Evolutionary conservation across 2,888 invertebrate species (phyloP), one percentile per base, ranked within the genome.

Genomic region (Blastobasis adustella): DNA sequence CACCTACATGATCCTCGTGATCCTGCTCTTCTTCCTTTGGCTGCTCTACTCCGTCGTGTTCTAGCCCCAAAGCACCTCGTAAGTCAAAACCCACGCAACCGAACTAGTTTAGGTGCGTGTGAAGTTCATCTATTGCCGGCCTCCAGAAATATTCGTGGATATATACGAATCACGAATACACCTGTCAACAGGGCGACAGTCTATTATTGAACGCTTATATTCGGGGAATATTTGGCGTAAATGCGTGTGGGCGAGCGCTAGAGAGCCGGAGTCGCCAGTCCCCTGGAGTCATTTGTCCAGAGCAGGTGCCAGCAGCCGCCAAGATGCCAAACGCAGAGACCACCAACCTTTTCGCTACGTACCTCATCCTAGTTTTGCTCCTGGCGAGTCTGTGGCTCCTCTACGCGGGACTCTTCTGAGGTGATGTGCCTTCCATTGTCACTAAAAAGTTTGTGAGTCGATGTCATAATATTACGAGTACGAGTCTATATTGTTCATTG

Each of bases 1-100:
- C 64, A 93, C 93, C 51, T 93, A 93, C 72, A 84, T 92, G 76
- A 93, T 93, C 73, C 88, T 93, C 51, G 90, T 93, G 55, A 79
- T 91, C 56, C 82, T 93, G 43, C 82, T 93, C 42, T 89, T 92
- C 71, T 89, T 91, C 64, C 85, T 93, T 45, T 93, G 93, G 91
- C 79, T 92, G 23, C 78, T 93, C 43, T 93, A 93, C 73, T 90
- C 92, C 9, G 90, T 90, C 38, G 76, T 92, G 67, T 79, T 82
- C 69, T 88, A 86, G 65, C 45, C 45, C 38, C 50, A 55, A 23
- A 23, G 23, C 23, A 23, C 23, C 23, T 23, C 23, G 23, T 23
- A 23, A 23, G 23, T 23, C 23, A 23, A 23, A 23, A 23, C 23
- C 23, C 23, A 23, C 23, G 23, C 23, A 23, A 3, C 23, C 23